Evolutionary conservation across 2,888 invertebrate genomes (phyloP), one percentile per base, ranked within the genome.

Genomic region (Himalopsyche anomala): DNA sequence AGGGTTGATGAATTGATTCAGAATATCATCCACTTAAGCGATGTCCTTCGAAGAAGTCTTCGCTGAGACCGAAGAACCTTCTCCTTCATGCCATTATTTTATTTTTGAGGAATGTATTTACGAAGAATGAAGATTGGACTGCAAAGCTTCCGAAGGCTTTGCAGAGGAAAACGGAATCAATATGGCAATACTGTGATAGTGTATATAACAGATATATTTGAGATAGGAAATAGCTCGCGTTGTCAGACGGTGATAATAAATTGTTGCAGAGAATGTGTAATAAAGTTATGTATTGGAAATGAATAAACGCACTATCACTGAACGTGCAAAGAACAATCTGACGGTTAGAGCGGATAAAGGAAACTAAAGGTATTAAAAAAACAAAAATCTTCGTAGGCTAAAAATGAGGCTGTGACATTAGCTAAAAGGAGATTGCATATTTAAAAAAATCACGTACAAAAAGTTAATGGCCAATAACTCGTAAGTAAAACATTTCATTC

Each of bases 371-470:
- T 86, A 81, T 85, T 82, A 84, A 87, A 40, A 40, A 84, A 80
- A 85, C 86, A 83, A 87, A 86, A 91, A 91, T 92, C 92, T 91
- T 92, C 92, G 93, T 93, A 93, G 93, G 93, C 93, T 93, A 93
- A 93, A 92, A 92, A 84, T 92, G 92, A 91, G 93, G 93, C 93
- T 93, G 93, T 93, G 93, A 93, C 92, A 92, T 93, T 93, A 93
- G 93, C 93, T 92, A 93, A 93, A 91, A 91, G 88, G 87, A 88
- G 87, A 88, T 87, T 84, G 87, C 87, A 83, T 87, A 85, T 85
- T 83, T 19, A 85, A 86, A 87, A 74, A 74, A 84, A 86, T 82
- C 88, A 87, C 91, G 91, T 92, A 92, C 91, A 92, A 91, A 91
- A 90, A 90, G 91, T 91, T 91, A 91, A 91, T 91, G 90, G 91